Conservation (phyloP, 2,797 vertebrate genomes). For the Melanotaenia nigrans region DNA sequence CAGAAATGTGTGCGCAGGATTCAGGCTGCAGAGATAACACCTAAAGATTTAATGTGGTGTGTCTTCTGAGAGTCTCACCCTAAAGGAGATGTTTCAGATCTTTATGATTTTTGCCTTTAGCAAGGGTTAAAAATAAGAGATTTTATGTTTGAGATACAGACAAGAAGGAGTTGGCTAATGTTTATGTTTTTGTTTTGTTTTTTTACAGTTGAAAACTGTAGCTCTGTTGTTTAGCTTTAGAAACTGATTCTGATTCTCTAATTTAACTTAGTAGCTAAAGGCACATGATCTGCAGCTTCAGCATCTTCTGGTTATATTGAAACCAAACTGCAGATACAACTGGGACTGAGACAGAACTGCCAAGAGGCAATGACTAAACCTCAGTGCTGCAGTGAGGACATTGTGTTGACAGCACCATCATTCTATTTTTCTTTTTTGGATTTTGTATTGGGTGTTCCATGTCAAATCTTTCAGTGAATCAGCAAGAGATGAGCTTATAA, state of each 20-base stretch:
- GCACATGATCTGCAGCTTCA: background rate
- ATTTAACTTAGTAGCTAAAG: background rate
- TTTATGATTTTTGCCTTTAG: background rate
- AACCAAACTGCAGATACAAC: constrained; percentile 5
- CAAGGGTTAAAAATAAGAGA: constrained; percentile 1
- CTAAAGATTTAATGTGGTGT: background rate
- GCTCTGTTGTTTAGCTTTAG: background rate
- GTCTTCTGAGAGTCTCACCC: background rate
- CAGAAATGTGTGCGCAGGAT: background rate
- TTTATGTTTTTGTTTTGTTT: background rate
- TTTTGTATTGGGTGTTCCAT: constrained; percentile 26
- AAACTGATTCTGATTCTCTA: background rate
- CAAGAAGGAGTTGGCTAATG: background rate
- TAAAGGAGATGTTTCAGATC: background rate
- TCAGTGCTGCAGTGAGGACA: constrained; percentile 6
- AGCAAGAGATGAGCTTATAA: constrained; percentile 42
- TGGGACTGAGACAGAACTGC: constrained; percentile 25
- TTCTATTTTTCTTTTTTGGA: background rate
- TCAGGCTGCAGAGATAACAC: constrained; percentile 6
- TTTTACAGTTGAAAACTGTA: background rate
- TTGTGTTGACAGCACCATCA: constrained; percentile 45
- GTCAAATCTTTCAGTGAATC: constrained; percentile 36
- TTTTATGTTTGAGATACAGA: background rate
- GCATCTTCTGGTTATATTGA: background rate
- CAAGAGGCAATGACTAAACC: constrained; percentile 21